Conservation (phyloP, 2,888 invertebrate species). For the Cloeon dipterum region DNA sequence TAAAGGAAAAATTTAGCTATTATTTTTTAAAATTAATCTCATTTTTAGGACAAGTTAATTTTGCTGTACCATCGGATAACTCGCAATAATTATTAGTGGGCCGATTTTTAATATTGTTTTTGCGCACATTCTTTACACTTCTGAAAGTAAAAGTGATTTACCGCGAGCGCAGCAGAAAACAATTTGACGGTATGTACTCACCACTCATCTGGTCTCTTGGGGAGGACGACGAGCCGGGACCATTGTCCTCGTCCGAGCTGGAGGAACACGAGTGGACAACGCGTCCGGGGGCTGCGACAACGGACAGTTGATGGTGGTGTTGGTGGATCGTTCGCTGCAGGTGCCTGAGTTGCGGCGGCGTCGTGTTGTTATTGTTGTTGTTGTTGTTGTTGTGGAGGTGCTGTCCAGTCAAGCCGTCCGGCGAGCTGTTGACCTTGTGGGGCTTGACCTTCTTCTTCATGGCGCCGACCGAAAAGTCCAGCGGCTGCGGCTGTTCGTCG, state of each 20-base stretch:
- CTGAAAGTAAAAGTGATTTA: too few relatives aligned
- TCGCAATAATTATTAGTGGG: too few relatives aligned
- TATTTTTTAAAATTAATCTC: too few relatives aligned
- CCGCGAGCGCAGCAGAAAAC: too few relatives aligned
- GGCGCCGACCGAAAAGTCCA: conserved; percentile 1
- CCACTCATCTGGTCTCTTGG: conserved; percentile 1
- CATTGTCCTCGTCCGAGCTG: background rate
- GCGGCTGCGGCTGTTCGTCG: background rate
- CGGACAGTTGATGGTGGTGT: background rate
- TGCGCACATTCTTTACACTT: too few relatives aligned
- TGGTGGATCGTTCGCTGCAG: background rate
- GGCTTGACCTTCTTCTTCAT: background rate
- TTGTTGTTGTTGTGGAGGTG: too few relatives aligned
- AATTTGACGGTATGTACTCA: background rate
- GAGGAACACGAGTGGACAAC: background rate
- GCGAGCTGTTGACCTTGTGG: too few relatives aligned
- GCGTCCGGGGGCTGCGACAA: background rate
- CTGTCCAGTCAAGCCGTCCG: too few relatives aligned
- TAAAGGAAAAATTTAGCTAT: too few relatives aligned
- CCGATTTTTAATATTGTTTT: too few relatives aligned
- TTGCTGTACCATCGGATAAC: too few relatives aligned
- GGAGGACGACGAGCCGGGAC: background rate
- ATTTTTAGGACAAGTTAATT: too few relatives aligned
- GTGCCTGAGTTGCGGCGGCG: background rate
- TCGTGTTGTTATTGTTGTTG: background rate